These are phyloP conservation scores for Barbus barbus DNA, from an alignment of 2,113 vertebrate species.

Conservation along the genomic window DNA sequence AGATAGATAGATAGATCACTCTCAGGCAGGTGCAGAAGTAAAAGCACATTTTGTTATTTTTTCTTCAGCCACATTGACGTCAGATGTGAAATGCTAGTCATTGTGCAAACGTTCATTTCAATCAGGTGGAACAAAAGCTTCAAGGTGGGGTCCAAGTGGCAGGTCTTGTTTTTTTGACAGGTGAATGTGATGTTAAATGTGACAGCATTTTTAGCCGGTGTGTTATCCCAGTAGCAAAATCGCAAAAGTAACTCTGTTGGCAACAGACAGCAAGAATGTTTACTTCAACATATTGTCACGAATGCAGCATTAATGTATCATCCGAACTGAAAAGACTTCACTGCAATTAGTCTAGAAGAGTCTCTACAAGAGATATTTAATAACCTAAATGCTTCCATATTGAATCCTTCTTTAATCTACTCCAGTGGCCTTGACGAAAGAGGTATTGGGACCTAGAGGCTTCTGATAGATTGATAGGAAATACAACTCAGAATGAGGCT, in stretches of 20 bases:
- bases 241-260: neutral
- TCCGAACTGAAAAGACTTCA: neutral
- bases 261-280: neutral
- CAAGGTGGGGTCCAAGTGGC: neutral
- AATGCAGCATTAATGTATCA: neutral
- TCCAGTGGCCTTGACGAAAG: neutral
- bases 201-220: neutral
- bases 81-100: slow-evolving; percentile 2
- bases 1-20: neutral
- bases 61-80: slow-evolving; percentile 4
- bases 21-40: neutral
- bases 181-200: neutral
- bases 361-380: slow-evolving; percentile 17
- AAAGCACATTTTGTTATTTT: neutral
- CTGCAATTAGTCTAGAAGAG: slow-evolving; percentile 18
- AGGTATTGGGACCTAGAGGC: slow-evolving; percentile 28
- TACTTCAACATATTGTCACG: neutral
- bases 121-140: slow-evolving; percentile 20
- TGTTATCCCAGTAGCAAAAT: slow-evolving; percentile 7
- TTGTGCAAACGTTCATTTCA: slow-evolving; percentile 24
- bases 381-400: slow-evolving; percentile 6
- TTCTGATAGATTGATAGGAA: slow-evolving; percentile 22
- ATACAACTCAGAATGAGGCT: slow-evolving; percentile 5
- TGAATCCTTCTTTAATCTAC: slow-evolving; percentile 23
- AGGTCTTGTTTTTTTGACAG: slow-evolving; percentile 27